Evolutionary conservation across 2,797 vertebrate genomes (phyloP), one percentile per base, ranked within the genome.

Genomic region (Coranthus polyacanthus): DNA sequence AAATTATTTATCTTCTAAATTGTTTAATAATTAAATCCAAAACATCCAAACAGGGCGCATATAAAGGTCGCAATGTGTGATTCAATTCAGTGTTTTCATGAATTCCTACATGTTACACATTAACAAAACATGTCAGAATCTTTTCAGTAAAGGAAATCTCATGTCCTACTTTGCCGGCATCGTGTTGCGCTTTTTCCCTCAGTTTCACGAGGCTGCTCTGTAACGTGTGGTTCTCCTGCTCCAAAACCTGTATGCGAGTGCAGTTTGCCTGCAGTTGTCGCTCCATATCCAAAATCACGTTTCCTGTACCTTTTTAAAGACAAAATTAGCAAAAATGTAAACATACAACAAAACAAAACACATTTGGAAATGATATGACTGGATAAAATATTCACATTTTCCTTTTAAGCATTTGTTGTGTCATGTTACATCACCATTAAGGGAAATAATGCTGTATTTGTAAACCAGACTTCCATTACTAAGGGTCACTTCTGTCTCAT

Each of bases 261-360:
- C 42, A 76, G 56, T 98, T 99, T 59, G 96, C 95, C 71, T 93
- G 91, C 5, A 97, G 21, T 75, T 99, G 98, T 53, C 89, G 94
- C 87, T 96, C 94, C 96, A 98, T 98, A 79, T 99, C 97, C 43
- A 93, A 79, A 0, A 90, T 72, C 45, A 97, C 63, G 17, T 93
- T 88, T 34, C 96, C 95, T 0, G 94, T 96, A 87, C 92, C 97
- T 99, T 84, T 4, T 11, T 17, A 42, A 56, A 18, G 64, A 53
- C 21, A 53, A 16, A n/a, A 13, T 36, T 4, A 55, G 6, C 38
- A 44, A n/a, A n/a, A n/a, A n/a, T n/a, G n/a, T 18, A 12, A 46
- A 1, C 13, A 8, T 1, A 15, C n/a, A n/a, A n/a, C n/a, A 6
- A 64, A 10, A 21, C 56, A 50, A 36, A 3, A 54, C n/a, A 12